Evolutionary conservation across 1,140 invertebrate species (phyloP).

Genomic region (Coboldia fuscipes): DNA sequence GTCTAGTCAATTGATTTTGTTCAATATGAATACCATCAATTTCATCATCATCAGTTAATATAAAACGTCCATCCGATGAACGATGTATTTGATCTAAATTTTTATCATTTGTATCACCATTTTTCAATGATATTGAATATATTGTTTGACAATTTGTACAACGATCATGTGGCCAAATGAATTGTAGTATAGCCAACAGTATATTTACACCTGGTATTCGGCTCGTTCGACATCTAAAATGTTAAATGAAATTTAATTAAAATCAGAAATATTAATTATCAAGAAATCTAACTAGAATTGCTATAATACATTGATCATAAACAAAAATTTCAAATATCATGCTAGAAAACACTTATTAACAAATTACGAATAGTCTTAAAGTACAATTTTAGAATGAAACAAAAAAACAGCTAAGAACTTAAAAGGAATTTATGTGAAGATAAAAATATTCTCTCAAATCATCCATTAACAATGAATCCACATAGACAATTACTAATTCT

Average conservation of each 20-base stretch:
- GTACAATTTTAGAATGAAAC: no score
- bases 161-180: conserved; percentile 43
- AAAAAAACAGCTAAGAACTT: no score
- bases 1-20: conserved; percentile 2
- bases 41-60: conserved; percentile 24
- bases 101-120: conserved; percentile 6
- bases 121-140: conserved; percentile 11
- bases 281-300: no score
- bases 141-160: conserved; percentile 27
- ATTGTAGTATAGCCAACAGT: conserved; percentile 33
- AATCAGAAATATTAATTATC: no score
- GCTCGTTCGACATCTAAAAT: conserved; percentile 67
- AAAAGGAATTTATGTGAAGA: no score
- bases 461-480: no score
- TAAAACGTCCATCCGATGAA: conserved; percentile 48
- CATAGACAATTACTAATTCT: no score
- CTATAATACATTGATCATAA: no score
- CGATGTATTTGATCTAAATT: conserved; percentile 36
- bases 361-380: no score
- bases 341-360: no score
- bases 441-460: no score
- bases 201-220: conserved; percentile 78
- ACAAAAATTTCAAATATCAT: no score
- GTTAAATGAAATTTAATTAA: background rate
- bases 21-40: conserved; percentile 3